These are phyloP conservation scores for Oreotragus oreotragus DNA, from an alignment of 2,113 vertebrate species.

Conservation along the genomic window DNA sequence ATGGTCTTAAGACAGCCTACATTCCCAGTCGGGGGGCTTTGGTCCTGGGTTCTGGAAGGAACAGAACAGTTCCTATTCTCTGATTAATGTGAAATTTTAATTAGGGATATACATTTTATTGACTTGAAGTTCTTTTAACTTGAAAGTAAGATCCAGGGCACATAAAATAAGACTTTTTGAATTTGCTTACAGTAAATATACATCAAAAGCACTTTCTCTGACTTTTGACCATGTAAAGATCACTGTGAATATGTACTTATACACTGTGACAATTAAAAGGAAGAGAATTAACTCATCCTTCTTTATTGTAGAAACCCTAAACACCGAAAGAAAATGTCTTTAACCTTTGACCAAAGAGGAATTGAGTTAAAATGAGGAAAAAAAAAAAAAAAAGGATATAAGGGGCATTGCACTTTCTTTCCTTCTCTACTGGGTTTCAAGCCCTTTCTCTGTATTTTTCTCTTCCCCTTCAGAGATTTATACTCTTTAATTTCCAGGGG, in stretches of 20 bases:
- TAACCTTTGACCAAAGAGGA: neutral
- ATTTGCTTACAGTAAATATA: neutral
- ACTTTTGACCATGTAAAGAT: neutral
- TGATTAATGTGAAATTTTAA: neutral
- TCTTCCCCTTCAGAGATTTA: neutral
- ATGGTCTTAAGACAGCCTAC: neutral
- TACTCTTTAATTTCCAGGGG: neutral
- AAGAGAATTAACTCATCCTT: neutral
- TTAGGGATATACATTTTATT: neutral
- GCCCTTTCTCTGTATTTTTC: neutral
- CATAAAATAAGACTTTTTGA: neutral
- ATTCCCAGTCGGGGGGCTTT: neutral
- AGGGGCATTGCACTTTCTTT: neutral
- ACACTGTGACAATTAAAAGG: neutral
- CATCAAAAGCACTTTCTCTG: neutral
- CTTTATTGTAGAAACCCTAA: neutral
- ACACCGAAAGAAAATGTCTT: neutral
- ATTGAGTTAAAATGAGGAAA: neutral
- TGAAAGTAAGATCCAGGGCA: neutral
- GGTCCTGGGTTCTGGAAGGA: neutral
- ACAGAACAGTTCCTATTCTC: neutral
- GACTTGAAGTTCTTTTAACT: neutral
- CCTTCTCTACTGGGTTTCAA: neutral
- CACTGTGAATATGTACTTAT: neutral
- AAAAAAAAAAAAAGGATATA: neutral